A percentile compares a stretch with the other conserved stretches of the same genome.
These are phyloP conservation scores for Acanthacorydalis orientalis DNA, from an alignment of 2,888 invertebrate species.

Conservation along the genomic window DNA sequence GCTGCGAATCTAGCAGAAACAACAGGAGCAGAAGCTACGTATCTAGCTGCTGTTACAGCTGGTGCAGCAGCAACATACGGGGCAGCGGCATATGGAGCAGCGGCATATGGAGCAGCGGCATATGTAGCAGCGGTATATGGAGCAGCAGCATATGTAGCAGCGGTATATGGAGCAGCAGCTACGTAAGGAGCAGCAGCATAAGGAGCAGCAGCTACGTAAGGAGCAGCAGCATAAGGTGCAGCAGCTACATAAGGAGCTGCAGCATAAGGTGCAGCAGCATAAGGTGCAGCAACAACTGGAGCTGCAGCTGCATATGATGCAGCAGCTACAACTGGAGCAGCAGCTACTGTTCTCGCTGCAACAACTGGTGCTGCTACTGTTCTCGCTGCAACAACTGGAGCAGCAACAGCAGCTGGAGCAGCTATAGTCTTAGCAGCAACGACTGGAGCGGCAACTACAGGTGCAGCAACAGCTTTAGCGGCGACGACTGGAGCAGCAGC, in stretches of 20 bases:
- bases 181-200: not conserved
- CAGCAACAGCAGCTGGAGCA: constrained; percentile 7
- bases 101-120: not conserved
- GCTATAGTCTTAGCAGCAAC: not conserved
- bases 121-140: constrained; percentile 1
- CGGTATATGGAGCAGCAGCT: not conserved
- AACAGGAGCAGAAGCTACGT: too few relatives aligned
- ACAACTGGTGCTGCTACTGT: constrained; percentile 3
- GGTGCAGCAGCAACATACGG: not conserved
- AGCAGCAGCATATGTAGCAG: not conserved
- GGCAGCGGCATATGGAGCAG: not conserved
- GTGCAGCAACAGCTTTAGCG: constrained; percentile 1
- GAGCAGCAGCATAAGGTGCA: not conserved
- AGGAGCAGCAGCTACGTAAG: not conserved
- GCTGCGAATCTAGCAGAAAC: too few relatives aligned
- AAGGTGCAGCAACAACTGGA: not conserved
- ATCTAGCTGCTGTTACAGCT: too few relatives aligned
- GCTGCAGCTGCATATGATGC: constrained; percentile 9
- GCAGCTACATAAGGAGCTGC: not conserved
- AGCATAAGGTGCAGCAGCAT: not conserved
- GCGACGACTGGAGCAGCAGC: constrained; percentile 15
- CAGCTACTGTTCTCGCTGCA: constrained; percentile 7
- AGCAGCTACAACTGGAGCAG: constrained; percentile 12
- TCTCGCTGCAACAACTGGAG: constrained; percentile 11
- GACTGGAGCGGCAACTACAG: constrained; percentile 1